A percentile compares a stretch with the other conserved stretches of the same genome.
Conservation (phyloP, 2,113 vertebrate species). For the Sylvilagus bachmani region DNA sequence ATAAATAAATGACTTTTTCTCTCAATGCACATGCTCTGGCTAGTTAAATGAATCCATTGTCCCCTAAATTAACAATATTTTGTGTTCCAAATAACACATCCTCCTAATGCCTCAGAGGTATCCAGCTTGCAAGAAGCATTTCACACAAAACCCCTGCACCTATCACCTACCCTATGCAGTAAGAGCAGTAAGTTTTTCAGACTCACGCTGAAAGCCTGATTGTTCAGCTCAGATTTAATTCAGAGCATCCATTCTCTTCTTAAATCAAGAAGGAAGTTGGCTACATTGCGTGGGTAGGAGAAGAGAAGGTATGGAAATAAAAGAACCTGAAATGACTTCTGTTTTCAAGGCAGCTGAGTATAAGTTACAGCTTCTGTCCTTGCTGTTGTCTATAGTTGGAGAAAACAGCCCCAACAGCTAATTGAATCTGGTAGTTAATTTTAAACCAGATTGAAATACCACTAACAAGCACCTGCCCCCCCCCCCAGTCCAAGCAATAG, state of each 20-base stretch:
- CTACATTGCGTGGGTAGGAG: constrained; percentile 2
- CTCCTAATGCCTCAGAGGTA: constrained; percentile 60
- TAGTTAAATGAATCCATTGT: constrained; percentile 61
- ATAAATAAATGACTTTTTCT: background rate
- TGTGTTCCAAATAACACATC: constrained; percentile 65
- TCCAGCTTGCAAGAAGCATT: constrained; percentile 62
- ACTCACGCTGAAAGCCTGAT: constrained; percentile 9
- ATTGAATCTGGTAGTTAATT: constrained; percentile 16
- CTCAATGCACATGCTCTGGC: constrained; percentile 35
- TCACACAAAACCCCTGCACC: background rate
- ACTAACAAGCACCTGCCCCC: background rate
- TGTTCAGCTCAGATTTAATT: constrained; percentile 61
- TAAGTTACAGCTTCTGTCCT: constrained; percentile 35
- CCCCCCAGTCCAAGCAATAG: background rate
- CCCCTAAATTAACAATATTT: constrained; percentile 46
- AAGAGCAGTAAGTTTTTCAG: constrained; percentile 49
- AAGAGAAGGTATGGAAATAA: constrained; percentile 44
- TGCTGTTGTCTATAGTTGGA: background rate
- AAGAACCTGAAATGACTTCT: constrained; percentile 64
- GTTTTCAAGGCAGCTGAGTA: constrained; percentile 39
- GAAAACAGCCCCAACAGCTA: background rate
- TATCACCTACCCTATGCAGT: background rate
- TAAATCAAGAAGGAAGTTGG: constrained; percentile 70
- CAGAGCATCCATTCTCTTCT: constrained; percentile 55
- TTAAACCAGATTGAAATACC: background rate